phyloP scores from a whole-genome alignment of 2,113 vertebrate species.

The Percopsis transmontana region DNA sequence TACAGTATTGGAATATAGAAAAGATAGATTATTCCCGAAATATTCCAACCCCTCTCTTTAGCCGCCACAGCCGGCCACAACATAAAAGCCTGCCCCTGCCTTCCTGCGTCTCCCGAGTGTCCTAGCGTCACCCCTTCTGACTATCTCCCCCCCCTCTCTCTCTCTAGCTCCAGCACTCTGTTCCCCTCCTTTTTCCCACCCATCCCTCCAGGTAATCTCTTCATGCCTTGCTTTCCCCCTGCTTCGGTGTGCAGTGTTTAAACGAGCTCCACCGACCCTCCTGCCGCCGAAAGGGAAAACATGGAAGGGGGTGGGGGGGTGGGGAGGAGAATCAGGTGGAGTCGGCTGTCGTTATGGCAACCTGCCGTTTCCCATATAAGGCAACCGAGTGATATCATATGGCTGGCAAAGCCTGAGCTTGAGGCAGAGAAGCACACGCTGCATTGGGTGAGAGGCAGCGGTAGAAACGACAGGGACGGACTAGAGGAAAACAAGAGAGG shows the following conservation, averaged over 20 bases:
- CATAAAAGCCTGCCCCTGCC: constrained; percentile 3
- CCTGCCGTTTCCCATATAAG: constrained; percentile 80
- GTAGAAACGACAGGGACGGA: constrained; percentile 29
- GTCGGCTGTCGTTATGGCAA: constrained; percentile 86
- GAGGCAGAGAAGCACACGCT: constrained; percentile 43
- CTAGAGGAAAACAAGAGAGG: constrained; percentile 25
- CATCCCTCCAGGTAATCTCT: not conserved
- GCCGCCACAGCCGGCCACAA: constrained; percentile 24
- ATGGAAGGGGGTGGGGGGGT: not conserved
- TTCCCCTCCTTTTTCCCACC: not conserved
- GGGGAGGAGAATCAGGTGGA: constrained; percentile 80
- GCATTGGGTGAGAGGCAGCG: constrained; percentile 42
- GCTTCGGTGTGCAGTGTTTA: not conserved
- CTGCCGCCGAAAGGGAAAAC: not conserved
- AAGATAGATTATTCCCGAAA: too few relatives aligned
- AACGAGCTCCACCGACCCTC: not conserved
- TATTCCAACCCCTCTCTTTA: not conserved
- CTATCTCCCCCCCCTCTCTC: not conserved
- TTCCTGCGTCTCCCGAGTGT: constrained; percentile 9
- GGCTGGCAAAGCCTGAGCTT: constrained; percentile 55
- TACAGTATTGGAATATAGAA: too few relatives aligned
- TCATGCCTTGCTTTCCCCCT: not conserved
- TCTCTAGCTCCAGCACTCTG: not conserved
- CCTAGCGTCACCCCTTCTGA: not conserved
- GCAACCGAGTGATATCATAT: constrained; percentile 78